These are phyloP conservation scores for Polypterus senegalus DNA, from an alignment of 2,113 vertebrate species.

Conservation along the genomic window DNA sequence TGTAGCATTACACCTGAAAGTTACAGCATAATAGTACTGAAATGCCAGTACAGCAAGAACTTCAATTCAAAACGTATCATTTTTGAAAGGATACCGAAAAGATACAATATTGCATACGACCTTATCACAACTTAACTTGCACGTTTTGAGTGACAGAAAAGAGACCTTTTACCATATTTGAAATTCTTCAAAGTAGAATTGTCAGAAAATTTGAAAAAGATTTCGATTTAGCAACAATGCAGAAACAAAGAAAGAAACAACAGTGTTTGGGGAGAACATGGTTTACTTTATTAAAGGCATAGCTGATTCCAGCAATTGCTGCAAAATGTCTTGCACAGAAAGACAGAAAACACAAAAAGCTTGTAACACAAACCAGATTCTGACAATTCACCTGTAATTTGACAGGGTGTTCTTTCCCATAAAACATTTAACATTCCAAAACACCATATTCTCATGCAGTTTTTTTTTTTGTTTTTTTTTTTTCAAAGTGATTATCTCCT, in stretches of 20 bases:
- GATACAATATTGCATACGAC: too few relatives aligned
- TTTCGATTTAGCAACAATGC: neutral
- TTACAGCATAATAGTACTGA: too few relatives aligned
- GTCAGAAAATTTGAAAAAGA: too few relatives aligned
- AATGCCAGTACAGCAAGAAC: too few relatives aligned
- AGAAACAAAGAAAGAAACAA: slow-evolving; percentile 24
- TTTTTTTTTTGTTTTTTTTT: neutral
- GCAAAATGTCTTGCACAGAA: slow-evolving; percentile 67
- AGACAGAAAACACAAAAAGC: slow-evolving; percentile 62
- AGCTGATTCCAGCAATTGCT: slow-evolving; percentile 73
- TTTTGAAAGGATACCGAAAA: too few relatives aligned
- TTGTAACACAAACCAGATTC: slow-evolving; percentile 60
- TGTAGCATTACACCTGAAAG: too few relatives aligned
- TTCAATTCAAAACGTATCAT: too few relatives aligned
- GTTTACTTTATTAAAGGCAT: slow-evolving; percentile 80
- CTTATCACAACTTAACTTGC: too few relatives aligned
- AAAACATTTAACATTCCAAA: slow-evolving; percentile 36
- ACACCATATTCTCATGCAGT: slow-evolving; percentile 59
- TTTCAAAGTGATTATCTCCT: slow-evolving; percentile 16
- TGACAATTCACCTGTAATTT: slow-evolving; percentile 25
- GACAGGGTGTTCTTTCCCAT: slow-evolving; percentile 17
- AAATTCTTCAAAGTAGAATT: too few relatives aligned
- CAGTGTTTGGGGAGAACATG: slow-evolving; percentile 64
- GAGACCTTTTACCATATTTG: too few relatives aligned
- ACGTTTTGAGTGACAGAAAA: too few relatives aligned